These are phyloP conservation scores for Turritopsis rubra DNA, from an alignment of 30 jellyfish, hydroid and myxozoan genomes.

Conservation along the genomic window DNA sequence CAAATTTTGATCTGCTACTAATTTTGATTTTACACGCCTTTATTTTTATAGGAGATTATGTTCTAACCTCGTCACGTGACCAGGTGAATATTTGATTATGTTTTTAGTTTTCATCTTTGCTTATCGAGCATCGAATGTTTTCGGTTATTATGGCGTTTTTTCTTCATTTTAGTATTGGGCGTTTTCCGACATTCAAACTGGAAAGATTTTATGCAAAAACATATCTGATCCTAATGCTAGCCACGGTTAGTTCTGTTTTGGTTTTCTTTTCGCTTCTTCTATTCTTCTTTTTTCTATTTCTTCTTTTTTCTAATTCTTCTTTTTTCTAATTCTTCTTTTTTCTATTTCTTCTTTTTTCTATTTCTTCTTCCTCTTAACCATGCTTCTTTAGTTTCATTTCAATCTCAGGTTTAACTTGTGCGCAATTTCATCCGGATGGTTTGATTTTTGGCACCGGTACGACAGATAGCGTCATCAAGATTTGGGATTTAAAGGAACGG, in stretches of 20 bases:
- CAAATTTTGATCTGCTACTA: background rate
- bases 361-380: too few relatives aligned
- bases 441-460: constrained; percentile 98
- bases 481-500: constrained; percentile 96
- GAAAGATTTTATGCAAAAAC: constrained; percentile 84
- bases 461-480: constrained; percentile 91
- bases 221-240: constrained; percentile 82
- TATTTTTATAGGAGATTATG: constrained; percentile 76
- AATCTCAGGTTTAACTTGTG: constrained; percentile 80
- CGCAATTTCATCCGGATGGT: constrained; percentile 99
- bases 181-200: constrained; percentile 87
- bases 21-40: background rate
- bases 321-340: too few relatives aligned
- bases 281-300: background rate
- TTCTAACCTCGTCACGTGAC: constrained; percentile 86
- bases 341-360: too few relatives aligned
- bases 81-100: constrained; percentile 43
- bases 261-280: background rate
- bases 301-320: too few relatives aligned
- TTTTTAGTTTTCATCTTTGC: background rate
- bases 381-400: too few relatives aligned
- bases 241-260: constrained; percentile 65
- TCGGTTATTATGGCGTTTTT: too few relatives aligned
- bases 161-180: constrained; percentile 99
- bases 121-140: background rate